Evolutionary conservation across 2,113 vertebrate species (phyloP), one percentile per base, ranked within the genome.

Genomic region (Solea solea): DNA sequence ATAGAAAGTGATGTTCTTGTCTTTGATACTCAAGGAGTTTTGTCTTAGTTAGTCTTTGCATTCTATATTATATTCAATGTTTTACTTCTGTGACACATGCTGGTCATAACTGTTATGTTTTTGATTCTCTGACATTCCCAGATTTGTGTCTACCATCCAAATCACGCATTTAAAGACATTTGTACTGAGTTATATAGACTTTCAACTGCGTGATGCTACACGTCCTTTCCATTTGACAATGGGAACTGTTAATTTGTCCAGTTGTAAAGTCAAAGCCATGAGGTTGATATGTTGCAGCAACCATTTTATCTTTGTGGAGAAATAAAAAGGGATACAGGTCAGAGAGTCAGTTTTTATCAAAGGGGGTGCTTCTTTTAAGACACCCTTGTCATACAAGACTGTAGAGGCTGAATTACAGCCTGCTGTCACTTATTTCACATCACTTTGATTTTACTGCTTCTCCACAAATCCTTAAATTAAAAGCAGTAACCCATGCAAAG

Each of bases 381-480:
- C 11, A 56, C 16, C 48, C 49, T 34, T 21, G 45, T 54, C 21
- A 14, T 21, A 41, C 8, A 46, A 28, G 9, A 54, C n/a, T 59
- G 5, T n/a, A 15, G 40, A 51, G 65, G 15, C 27, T n/a, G 48
- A 50, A 44, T 67, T 41, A 8, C 41, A 68, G 56, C 41, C 60
- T 48, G 41, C 53, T 14, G 1, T 41, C 11, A 28, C n/a, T 71
- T 42, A 49, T 67, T 63, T 63, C 25, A 42, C 39, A 13, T 0
- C 34, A 15, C 9, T 50, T 58, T 46, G 13, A 49, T 84, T 76
- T 66, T 34, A 63, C 52, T 53, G 7, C 40, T 52, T 76, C 49
- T 11, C 28, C 46, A 73, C 16, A 57, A 42, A 64, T n/a, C 16
- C 42, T 13, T 46, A 5, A 59, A 60, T 70, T 45, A 40, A 57